phyloP scores from a whole-genome alignment of 2,888 invertebrate species.

The Drosophila sordidapex region DNA sequence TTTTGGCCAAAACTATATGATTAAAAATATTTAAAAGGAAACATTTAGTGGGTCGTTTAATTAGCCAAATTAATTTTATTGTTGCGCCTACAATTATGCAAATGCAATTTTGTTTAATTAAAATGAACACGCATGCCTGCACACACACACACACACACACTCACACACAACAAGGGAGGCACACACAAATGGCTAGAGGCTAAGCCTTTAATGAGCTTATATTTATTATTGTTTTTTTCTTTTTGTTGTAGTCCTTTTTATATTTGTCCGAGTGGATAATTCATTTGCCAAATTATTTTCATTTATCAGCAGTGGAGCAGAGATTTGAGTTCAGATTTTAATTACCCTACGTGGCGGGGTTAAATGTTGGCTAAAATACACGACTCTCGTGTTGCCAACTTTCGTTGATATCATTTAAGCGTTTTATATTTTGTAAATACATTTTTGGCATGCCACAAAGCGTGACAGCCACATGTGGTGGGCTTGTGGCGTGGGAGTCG shows the following conservation, averaged over 20 bases:
- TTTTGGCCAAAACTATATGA: constrained; percentile 39
- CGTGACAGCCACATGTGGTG: constrained; percentile 8
- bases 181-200: constrained; percentile 25
- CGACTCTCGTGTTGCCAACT: constrained; percentile 5
- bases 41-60: constrained; percentile 62
- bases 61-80: constrained; percentile 73
- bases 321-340: constrained; percentile 53
- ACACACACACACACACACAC: constrained; percentile 5
- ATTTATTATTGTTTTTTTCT: constrained; percentile 57
- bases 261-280: constrained; percentile 35
- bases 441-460: constrained; percentile 52
- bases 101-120: constrained; percentile 79
- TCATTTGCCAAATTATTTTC: constrained; percentile 17
- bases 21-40: constrained; percentile 53
- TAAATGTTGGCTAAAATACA: constrained; percentile 51
- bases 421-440: constrained; percentile 40
- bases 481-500: neutral
- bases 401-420: constrained; percentile 33
- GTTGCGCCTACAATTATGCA: constrained; percentile 69
- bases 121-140: constrained; percentile 57
- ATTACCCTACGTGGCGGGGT: constrained; percentile 67
- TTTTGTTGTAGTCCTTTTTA: constrained; percentile 21
- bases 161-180: neutral
- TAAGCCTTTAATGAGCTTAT: constrained; percentile 79
- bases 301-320: constrained; percentile 6